Evolutionary conservation across 1,140 invertebrate species (phyloP), one percentile per base, ranked within the genome.

Genomic region (Heliothis virescens): DNA sequence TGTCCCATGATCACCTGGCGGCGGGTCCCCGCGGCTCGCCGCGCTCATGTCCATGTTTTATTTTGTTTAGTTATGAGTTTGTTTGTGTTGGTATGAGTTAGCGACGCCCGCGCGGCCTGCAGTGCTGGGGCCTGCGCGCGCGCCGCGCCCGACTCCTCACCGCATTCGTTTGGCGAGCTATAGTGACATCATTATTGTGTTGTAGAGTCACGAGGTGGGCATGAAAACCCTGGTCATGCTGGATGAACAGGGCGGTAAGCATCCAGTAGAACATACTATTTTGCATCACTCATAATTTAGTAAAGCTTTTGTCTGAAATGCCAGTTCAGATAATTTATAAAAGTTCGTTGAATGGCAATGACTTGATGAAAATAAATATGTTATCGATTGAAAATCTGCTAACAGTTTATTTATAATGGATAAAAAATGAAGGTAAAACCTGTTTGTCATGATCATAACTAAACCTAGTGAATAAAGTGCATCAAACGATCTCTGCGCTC

Each of bases 241-340:
- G 97, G 97, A 98, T 96, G 97, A 98, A 96, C 98, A 98, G 98
- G 98, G 97, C 97, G 97, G 98, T 98, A 98, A 98, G 97, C 96
- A 96, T 96, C 95, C 92, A 93, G 90, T 92, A 94, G 92, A 91
- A 85, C 82, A 83, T 85, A 92, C 87, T 93, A 90, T 88, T 92
- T 88, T 92, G 92, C 89, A 94, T 93, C 91, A 93, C 87, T 85
- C 92, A 91, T 89, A 91, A 88, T 86, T 91, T 94, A 94, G 92
- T 90, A 90, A 86, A 91, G 92, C 92, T 94, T 94, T 84, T 91
- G 87, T 92, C 86, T 89, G 88, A 91, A 89, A 90, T 91, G 90
- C 92, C 90, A 91, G 77, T 93, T 89, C 89, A 85, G 86, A 91
- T 90, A 88, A 86, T 89, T 89, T 92, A 89, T 82, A 82, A 90